Evolutionary conservation across 2,888 invertebrate genomes (phyloP), one percentile per base, ranked within the genome.

Genomic region (Agonopterix heracliana): DNA sequence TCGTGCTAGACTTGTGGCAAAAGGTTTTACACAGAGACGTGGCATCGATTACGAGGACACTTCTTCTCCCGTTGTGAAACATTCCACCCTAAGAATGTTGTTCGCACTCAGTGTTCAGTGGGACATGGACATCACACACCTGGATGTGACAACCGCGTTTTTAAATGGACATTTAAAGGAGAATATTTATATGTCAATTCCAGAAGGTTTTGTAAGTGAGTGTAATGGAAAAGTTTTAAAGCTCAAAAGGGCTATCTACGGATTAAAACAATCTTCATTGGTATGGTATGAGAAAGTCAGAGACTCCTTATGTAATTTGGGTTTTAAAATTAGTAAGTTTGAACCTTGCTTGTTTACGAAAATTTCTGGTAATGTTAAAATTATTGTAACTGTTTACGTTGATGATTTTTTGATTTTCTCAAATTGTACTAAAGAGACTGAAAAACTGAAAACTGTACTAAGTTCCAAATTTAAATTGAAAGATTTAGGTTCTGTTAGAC

Each of bases 401-500:
- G 52, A 54, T 38, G 52, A 52, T 52, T 51, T 51, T n/a, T 49
- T 54, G 40, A 34, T 50, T 26, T 54, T 54, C 46, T 48, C 49
- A 43, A 54, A 54, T 47, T 12, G 43, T 44, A 10, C 1, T 40
- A 13, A 34, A 9, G 48, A 45, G 12, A 49, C 45, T 9, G 42
- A 53, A 7, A n/a, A 45, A 1, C 13, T 53, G 14, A 52, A 52
- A 38, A 10, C 1, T 14, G 10, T 11, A 2, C 14, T 45, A 36
- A 38, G 5, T 13, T 12, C 14, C 2, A 34, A 34, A 13, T 47
- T 42, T 34, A 42, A 47, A 35, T 2, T 42, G 3, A 34, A 47
- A 42, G 38, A 41, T 14, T 47, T 34, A n/a, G 47, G 42, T 13
- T 13, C 34, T 10, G 12, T 47, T 2, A 45, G 14, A 14, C 13